Evolutionary conservation across 2,113 vertebrate genomes (phyloP), one percentile per base, ranked within the genome.

Genomic region (Pollachius pollachius): DNA sequence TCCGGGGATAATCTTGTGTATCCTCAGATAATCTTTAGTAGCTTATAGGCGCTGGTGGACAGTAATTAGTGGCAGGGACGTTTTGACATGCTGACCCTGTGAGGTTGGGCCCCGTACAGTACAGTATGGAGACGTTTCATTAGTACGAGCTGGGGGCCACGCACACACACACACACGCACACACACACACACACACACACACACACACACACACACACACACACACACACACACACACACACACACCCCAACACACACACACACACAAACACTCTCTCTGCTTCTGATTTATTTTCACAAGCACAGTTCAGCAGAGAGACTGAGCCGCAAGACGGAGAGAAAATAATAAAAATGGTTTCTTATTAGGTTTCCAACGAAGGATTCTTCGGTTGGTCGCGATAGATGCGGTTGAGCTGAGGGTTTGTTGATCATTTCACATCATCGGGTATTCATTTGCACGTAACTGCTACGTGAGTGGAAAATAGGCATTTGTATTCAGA

Each of bases 1-100:
- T 90, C 87, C 80, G 74, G 81, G 84, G 85, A 88, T 87, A 87
- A 90, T 91, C 82, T 86, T 68, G 79, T 80, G 73, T 84, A 84
- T 90, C 85, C 81, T 80, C 70, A 86, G 77, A 81, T 77, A 82
- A 83, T 85, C 85, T 85, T 85, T 82, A 69, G 74, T 77, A 72
- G 73, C 62, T 86, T 83, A 85, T 71, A 85, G 30, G 57, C 80
- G 71, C 78, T 64, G 79, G 78, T 72, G 68, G 76, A 30, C 69
- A 65, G 71, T 88, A 88, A 91, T 85, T 90, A 84, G 88, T 84
- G 87, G 59, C 86, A 88, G 85, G 70, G 78, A 78, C 67, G 79
- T 81, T 66, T n/a, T 69, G 72, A 74, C 68, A 79, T 23, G 67
- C 73, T 89, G 84, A 89, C 83, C 82, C 81, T 78, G 64, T 75